Evolutionary conservation across 1,140 invertebrate species (phyloP), one percentile per base, ranked within the genome.

Genomic region (Coenobita brevimanus): DNA sequence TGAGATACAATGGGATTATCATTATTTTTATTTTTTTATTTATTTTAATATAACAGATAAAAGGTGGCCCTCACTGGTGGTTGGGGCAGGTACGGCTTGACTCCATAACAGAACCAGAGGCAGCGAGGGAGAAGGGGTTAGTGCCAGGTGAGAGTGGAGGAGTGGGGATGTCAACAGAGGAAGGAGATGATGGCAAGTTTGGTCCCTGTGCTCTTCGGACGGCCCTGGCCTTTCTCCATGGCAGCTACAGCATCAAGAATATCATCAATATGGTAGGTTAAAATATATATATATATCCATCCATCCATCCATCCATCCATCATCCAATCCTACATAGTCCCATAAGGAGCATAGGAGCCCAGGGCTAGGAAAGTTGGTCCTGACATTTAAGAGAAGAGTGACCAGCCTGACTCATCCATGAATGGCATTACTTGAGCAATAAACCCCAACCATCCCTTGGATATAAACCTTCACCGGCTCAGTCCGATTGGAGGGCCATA

Each of bases 11-110:
- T n/a, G n/a, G n/a, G n/a, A n/a, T n/a, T n/a, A n/a, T n/a, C n/a
- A n/a, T n/a, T 33, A 27, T 73, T 79, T 57, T 21, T 79, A 15
- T 79, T 4, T 27, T 8, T 10, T 67, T 67, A 67, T 67, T 67
- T 67, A 67, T 24, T 6, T 6, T 67, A 21, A 21, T 1, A 6
- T 6, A 71, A 43, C 60, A 86, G 85, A n/a, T 43, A 17, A 71
- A 43, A 73, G 85, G 33, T 71, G 85, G 85, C 3, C 62, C 76
- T 41, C 85, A 87, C 46, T 87, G 85, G 85, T 81, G 85, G 85
- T 57, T 87, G 27, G 54, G 76, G 54, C 85, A 71, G 38, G 21
- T 87, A 8, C 38, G 62, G 33, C 46, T 87, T 13, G 76, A 81
- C 10, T 27, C 24, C 0, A 36, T 80, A 50, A 76, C 79, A 0